Evolutionary conservation across 2,888 invertebrate species (phyloP), one percentile per base, ranked within the genome.

Genomic region (Patella ulyssiponensis): DNA sequence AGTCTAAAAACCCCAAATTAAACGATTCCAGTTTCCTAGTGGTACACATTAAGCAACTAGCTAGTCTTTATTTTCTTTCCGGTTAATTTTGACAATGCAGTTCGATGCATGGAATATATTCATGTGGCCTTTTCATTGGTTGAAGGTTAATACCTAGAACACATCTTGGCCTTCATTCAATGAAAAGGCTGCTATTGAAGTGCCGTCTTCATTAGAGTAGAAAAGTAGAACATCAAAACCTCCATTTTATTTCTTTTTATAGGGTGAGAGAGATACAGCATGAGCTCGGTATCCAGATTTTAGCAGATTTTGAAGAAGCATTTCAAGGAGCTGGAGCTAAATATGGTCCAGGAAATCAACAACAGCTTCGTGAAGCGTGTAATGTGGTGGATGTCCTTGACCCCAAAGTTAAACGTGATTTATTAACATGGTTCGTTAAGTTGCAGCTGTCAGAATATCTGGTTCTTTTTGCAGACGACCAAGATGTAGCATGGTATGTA

Each of bases 391-490:
- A 96, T n/a, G 95, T 96, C 74, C 92, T 99, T 76, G 98, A 98
- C 88, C 94, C 95, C 0, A 95, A 94, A 91, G 96, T 98, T 0
- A 97, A 96, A 93, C 93, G 91, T 86, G 97, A 98, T 74, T 92
- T 98, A 74, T 93, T 98, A 1, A 94, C 95, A 81, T 99, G 98
- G 98, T 97, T 98, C 92, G 95, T 98, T 9, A 93, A 93, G 71
- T 93, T 94, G 73, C 97, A 98, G 89, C 92, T 98, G 58, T 95
- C 96, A 92, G 99, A 99, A 91, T 99, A 99, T 91, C 93, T 94
- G 75, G 97, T 98, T 87, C 93, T 99, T 77, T 99, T 98, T 93
- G 96, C 97, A 75, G 95, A 97, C 86, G 97, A 96, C 88, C 98
- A 99, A 92, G 98, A 99, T 91, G 95, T 93, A 82, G 71, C 44